A percentile compares a stretch with the other conserved stretches of the same genome.
Evolutionary conservation across 2,888 invertebrate species (phyloP).

Genomic region (Altica lythri): DNA sequence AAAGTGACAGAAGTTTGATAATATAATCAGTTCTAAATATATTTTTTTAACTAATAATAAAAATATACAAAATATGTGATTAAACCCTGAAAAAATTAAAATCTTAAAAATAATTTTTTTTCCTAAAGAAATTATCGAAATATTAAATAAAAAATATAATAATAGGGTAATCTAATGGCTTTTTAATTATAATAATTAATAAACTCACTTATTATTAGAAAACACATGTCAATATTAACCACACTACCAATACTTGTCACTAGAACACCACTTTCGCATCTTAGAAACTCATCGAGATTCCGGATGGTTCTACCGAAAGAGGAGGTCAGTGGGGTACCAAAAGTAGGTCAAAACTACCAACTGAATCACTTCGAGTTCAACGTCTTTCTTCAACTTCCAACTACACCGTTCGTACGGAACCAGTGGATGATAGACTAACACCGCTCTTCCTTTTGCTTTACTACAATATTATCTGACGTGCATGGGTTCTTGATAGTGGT

Average conservation of each 20-base stretch:
- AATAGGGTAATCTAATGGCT: no score
- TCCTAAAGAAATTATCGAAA: no score
- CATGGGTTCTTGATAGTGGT: no score
- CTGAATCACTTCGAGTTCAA: constrained; percentile 1
- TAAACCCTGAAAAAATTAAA: no score
- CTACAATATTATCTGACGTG: background rate
- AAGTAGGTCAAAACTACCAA: constrained; percentile 16
- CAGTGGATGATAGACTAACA: background rate
- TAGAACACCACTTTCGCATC: constrained; percentile 22
- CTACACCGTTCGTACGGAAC: constrained; percentile 5
- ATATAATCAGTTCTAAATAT: no score
- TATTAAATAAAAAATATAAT: no score
- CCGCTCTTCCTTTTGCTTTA: background rate
- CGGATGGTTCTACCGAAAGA: constrained; percentile 18
- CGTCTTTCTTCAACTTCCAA: background rate
- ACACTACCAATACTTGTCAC: constrained; percentile 10
- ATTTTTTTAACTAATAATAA: no score
- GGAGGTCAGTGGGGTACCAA: constrained; percentile 23
- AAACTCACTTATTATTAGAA: no score
- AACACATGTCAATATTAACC: constrained; percentile 7
- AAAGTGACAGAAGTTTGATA: no score
- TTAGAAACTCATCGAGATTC: constrained; percentile 22
- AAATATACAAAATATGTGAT: no score
- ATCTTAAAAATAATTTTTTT: no score
- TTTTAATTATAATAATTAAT: no score